phyloP scores from a whole-genome alignment of 2,888 invertebrate genomes.

The Alviniconcha strummeri region DNA sequence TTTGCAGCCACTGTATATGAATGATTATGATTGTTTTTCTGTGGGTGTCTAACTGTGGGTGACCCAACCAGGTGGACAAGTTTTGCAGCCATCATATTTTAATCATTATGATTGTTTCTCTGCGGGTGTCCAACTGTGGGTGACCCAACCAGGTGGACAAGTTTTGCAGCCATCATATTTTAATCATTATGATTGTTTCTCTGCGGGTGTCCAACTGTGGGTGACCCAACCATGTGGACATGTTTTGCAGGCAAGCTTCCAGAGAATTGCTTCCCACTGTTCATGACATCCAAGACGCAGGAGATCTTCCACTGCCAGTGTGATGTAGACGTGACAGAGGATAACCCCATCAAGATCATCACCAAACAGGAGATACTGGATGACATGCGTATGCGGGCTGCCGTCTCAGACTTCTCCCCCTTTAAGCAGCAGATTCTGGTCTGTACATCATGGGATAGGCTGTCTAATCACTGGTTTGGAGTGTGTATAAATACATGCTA shows the following conservation, averaged over 20 bases:
- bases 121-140: too few relatives aligned
- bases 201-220: too few relatives aligned
- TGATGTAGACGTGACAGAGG: constrained; percentile 71
- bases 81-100: too few relatives aligned
- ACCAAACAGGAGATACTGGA: constrained; percentile 69
- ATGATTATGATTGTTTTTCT: too few relatives aligned
- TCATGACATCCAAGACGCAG: constrained; percentile 71
- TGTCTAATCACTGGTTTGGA: neutral
- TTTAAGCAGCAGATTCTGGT: constrained; percentile 69
- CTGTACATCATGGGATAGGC: constrained; percentile 35
- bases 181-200: too few relatives aligned
- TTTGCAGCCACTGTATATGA: too few relatives aligned
- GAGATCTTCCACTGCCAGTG: constrained; percentile 66
- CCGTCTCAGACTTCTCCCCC: constrained; percentile 71
- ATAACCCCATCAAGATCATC: constrained; percentile 68
- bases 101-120: too few relatives aligned
- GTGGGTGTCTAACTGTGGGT: too few relatives aligned
- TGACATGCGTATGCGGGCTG: constrained; percentile 70
- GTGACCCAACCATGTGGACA: too few relatives aligned
- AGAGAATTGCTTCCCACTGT: constrained; percentile 68
- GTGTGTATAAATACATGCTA: neutral
- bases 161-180: too few relatives aligned
- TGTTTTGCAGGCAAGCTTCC: constrained; percentile 48
- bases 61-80: too few relatives aligned
- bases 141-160: too few relatives aligned